These are phyloP conservation scores for Trissolcus brochymenae DNA, from an alignment of 2,888 invertebrate genomes.

Conservation along the genomic window DNA sequence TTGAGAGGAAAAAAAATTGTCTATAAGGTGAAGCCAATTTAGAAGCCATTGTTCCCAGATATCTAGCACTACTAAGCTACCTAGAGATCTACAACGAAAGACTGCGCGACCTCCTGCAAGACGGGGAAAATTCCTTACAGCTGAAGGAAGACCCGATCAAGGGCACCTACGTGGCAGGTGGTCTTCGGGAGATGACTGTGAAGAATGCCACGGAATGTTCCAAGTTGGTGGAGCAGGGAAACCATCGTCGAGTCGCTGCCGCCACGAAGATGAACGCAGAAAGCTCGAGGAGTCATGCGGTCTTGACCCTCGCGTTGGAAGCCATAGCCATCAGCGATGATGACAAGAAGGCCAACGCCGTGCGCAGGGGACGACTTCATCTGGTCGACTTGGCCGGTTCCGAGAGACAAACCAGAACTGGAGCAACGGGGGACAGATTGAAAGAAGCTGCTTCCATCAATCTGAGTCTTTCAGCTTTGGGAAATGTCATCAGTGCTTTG, in stretches of 20 bases:
- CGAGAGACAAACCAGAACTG: constrained; percentile 89
- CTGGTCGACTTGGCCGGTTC: constrained; percentile 93
- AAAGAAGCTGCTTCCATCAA: constrained; percentile 95
- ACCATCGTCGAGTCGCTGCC: constrained; percentile 88
- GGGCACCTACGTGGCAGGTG: constrained; percentile 82
- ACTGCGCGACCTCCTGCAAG: constrained; percentile 82
- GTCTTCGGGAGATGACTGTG: constrained; percentile 78
- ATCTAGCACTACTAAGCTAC: constrained; percentile 86
- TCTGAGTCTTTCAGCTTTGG: constrained; percentile 89
- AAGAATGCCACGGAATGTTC: constrained; percentile 88
- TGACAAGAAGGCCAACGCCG: constrained; percentile 74
- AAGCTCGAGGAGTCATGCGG: constrained; percentile 91
- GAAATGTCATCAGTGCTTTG: constrained; percentile 92
- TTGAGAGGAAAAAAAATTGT: too few relatives aligned
- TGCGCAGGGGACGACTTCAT: constrained; percentile 86
- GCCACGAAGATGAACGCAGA: constrained; percentile 93
- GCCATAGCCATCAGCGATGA: constrained; percentile 80
- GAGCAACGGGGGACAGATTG: constrained; percentile 89
- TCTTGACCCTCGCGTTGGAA: constrained; percentile 90
- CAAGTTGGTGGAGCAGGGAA: constrained; percentile 84
- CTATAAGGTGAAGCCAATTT: neutral
- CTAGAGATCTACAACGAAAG: constrained; percentile 92
- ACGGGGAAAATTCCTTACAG: constrained; percentile 74
- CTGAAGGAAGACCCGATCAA: constrained; percentile 76
- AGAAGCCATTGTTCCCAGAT: constrained; percentile 77